Percentiles rank a stretch among this genome's conserved stretches.
Evolutionary conservation across 2,797 vertebrate genomes (phyloP).

Genomic region (Ptychadena robeensis): DNA sequence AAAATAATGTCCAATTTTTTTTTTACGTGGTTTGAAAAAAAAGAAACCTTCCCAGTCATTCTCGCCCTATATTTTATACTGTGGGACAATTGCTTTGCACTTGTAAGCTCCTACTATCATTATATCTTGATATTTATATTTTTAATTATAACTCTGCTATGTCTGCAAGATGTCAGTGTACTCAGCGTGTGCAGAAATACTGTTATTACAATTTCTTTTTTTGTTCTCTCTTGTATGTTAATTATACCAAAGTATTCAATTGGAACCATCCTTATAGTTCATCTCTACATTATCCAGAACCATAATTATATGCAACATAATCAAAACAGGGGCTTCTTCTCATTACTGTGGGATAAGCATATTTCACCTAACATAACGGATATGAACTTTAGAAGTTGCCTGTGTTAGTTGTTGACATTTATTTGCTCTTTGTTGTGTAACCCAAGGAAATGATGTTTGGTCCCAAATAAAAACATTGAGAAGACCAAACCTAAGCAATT

Average conservation of each 20-base stretch:
- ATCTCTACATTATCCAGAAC: conserved; percentile 19
- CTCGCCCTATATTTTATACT: too few relatives aligned
- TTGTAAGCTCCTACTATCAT: background rate
- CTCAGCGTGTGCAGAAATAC: background rate
- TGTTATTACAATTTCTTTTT: conserved; percentile 22
- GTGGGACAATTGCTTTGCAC: background rate
- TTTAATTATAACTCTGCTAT: conserved; percentile 6
- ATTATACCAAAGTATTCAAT: conserved; percentile 18
- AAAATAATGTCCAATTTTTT: too few relatives aligned
- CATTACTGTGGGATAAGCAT: conserved; percentile 43
- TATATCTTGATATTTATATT: background rate
- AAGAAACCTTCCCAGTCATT: too few relatives aligned
- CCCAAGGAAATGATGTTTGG: conserved; percentile 53
- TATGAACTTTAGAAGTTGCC: conserved; percentile 20
- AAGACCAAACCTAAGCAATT: conserved; percentile 30
- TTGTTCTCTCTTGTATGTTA: conserved; percentile 4
- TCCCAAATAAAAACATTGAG: conserved; percentile 28
- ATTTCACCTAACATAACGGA: conserved; percentile 16
- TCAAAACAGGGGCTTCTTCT: conserved; percentile 24
- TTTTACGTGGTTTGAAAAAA: too few relatives aligned
- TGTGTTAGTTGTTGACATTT: conserved; percentile 30
- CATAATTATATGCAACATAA: conserved; percentile 43
- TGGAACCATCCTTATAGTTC: conserved; percentile 15
- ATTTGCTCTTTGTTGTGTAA: conserved; percentile 44
- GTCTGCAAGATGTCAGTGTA: conserved; percentile 1